Evolutionary conservation across 2,888 invertebrate species (phyloP), one percentile per base, ranked within the genome.

Genomic region (Orgyia antiqua): DNA sequence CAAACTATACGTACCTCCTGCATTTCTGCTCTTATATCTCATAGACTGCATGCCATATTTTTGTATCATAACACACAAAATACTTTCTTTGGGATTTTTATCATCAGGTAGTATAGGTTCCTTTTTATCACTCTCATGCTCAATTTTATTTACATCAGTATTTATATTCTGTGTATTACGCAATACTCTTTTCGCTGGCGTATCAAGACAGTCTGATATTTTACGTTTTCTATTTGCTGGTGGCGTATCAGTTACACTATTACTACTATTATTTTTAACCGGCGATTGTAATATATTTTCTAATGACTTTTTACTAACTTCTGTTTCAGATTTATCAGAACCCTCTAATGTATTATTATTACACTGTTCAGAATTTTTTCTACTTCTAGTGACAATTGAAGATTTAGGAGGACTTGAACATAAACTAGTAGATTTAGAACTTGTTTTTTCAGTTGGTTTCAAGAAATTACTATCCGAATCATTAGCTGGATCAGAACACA

Each of bases 51-150:
- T 56, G 10, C 66, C 72, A 59, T 75, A 62, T 52, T 69, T 77
- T 24, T 72, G 58, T 39, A 83, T 47, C 67, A 73, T 70, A 19
- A 33, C 41, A 53, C 75, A 77, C 19, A 83, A 47, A 34, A 77
- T 57, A 38, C 72, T 73, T 9, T 73, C 51, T 35, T 60, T 56
- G 25, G 55, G 51, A 25, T 45, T 1, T 13, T 6, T 3, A 11
- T 8, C 11, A 5, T 4, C 6, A 12, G 3, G 2, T 7, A 19
- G 2, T 2, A n/a, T 13, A 13, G 12, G 4, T 10, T 4, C 18
- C 11, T 8, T 13, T 13, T 23, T 10, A 24, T 13, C 5, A 10
- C 2, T 18, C n/a, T 27, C 13, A 3, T 19, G 6, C 1, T 28
- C 13, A 8, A 21, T 24, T 9, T 12, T 18, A 33, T 11, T 7